Evolutionary conservation across 2,797 vertebrate species (phyloP).

Genomic region (Pogonophryne albipinna): DNA sequence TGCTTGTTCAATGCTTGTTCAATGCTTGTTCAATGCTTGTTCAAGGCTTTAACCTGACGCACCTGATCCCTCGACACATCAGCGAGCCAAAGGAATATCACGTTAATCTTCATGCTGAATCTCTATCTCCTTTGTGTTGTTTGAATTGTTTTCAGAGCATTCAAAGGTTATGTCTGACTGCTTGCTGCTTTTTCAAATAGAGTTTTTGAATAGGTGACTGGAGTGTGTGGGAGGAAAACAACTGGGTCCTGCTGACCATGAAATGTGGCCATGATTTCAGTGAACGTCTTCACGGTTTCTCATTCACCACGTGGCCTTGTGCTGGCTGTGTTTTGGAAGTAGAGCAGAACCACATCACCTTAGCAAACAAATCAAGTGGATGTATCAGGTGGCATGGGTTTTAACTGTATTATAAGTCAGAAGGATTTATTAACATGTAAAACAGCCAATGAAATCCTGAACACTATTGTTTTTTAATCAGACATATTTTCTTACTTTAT

Average conservation of each 20-base stretch:
- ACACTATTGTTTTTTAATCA: neutral
- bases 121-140: neutral
- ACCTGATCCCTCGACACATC: too few species aligned
- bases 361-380: neutral
- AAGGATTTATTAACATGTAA: neutral
- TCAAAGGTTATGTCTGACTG: conserved; percentile 4
- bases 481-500: neutral
- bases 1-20: too few species aligned
- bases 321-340: neutral
- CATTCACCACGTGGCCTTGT: neutral
- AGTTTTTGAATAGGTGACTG: neutral
- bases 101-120: neutral
- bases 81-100: neutral
- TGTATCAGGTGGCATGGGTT: neutral
- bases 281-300: neutral
- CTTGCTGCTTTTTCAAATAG: neutral
- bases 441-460: too few species aligned
- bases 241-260: neutral
- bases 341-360: neutral
- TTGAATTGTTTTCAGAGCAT: neutral
- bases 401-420: neutral
- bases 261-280: neutral
- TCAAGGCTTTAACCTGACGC: too few species aligned
- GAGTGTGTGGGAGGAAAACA: neutral
- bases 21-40: too few species aligned